Percentiles rank a stretch among this genome's conserved stretches.
Evolutionary conservation across 1,140 invertebrate species (phyloP).

Genomic region (Sarcophaga bullata): DNA sequence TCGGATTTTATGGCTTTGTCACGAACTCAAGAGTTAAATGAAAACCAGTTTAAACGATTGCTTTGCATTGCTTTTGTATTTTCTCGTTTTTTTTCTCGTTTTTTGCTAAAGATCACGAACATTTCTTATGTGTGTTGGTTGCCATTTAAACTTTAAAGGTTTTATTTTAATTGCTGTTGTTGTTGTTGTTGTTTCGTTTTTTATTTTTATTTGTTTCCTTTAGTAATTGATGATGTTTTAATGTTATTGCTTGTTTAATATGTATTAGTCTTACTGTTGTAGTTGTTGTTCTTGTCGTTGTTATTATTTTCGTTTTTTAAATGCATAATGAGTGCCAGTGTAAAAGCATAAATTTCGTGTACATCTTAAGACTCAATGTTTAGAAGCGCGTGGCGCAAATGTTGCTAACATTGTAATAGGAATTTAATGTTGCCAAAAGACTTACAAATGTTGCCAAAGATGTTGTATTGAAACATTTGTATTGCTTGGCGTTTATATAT

Average conservation of each 20-base stretch:
- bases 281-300: neutral
- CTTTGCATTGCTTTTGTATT: too few species aligned
- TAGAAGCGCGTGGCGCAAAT: neutral
- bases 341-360: neutral
- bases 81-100: neutral
- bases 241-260: neutral
- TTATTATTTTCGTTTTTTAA: neutral
- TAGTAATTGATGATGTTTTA: slow-evolving; percentile 4
- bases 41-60: neutral
- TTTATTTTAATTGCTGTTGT: neutral
- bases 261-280: neutral
- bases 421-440: too few species aligned
- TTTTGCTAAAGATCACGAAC: slow-evolving; percentile 1
- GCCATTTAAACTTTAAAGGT: neutral
- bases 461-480: too few species aligned
- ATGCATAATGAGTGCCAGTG: neutral
- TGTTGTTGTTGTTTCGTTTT: too few species aligned
- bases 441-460: too few species aligned
- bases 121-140: too few species aligned
- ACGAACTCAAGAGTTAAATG: neutral
- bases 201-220: neutral
- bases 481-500: too few species aligned
- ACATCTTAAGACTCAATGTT: neutral
- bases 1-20: too few species aligned
- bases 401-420: too few species aligned